Evolutionary conservation across 2,113 vertebrate genomes (phyloP).

Genomic region (Urocitellus parryii): DNA sequence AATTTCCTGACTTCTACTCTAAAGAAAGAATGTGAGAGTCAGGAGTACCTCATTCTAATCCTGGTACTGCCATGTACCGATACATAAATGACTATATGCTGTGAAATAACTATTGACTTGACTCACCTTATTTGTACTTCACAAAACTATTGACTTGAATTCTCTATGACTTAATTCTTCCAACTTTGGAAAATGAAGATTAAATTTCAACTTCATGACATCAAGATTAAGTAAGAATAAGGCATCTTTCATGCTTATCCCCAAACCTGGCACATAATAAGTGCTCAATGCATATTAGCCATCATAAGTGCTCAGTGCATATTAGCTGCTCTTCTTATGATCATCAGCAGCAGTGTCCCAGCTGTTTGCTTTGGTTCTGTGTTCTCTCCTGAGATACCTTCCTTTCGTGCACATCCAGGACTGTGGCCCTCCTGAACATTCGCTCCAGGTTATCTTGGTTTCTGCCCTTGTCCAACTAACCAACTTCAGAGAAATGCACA

Average conservation of each 20-base stretch:
- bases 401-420: background rate
- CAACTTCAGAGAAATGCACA: constrained; percentile 3
- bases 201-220: background rate
- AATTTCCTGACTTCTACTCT: background rate
- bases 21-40: background rate
- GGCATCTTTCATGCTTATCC: background rate
- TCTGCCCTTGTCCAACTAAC: constrained; percentile 60
- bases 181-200: background rate
- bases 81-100: background rate
- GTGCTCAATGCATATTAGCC: background rate
- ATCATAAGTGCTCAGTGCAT: background rate
- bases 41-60: background rate
- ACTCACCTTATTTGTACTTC: background rate
- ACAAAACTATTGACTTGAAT: background rate
- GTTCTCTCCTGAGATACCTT: background rate
- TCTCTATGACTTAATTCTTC: background rate
- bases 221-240: background rate
- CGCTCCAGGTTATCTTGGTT: constrained; percentile 38
- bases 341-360: fast-evolving
- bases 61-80: background rate
- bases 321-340: background rate
- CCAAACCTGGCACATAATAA: background rate
- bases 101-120: background rate
- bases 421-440: background rate
- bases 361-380: background rate